These are phyloP conservation scores for Choloepus hoffmanni DNA, from an alignment of 2,113 vertebrate genomes.

Conservation along the genomic window DNA sequence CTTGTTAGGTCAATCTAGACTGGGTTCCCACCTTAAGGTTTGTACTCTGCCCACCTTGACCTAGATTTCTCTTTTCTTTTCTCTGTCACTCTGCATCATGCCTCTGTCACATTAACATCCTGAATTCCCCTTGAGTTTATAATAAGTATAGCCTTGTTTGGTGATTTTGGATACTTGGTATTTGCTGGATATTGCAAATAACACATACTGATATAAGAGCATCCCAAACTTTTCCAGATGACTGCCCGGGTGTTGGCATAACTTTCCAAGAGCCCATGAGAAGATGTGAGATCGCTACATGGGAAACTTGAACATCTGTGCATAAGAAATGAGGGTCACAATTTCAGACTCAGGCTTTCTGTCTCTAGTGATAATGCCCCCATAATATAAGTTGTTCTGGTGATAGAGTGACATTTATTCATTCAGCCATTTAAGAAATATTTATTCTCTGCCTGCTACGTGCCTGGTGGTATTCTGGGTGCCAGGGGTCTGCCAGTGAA, in stretches of 20 bases:
- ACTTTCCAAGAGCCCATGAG: background rate
- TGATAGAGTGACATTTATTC: background rate
- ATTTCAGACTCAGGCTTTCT: background rate
- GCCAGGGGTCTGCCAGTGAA: background rate
- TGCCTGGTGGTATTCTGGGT: background rate
- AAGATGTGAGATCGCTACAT: background rate
- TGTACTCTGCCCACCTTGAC: background rate
- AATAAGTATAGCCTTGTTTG: background rate
- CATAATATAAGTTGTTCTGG: background rate
- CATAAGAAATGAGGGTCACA: background rate
- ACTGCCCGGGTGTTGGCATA: background rate
- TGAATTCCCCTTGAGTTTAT: background rate
- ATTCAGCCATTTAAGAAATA: background rate
- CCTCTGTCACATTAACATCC: background rate
- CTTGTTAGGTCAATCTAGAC: background rate
- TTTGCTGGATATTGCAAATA: background rate
- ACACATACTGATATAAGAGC: background rate
- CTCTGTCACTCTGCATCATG: rapidly evolving
- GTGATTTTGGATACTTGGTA: background rate
- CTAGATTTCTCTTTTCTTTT: too few species aligned
- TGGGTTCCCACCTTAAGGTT: background rate
- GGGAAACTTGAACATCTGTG: background rate
- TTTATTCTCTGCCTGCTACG: background rate
- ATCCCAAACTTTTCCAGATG: background rate
- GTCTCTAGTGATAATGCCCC: background rate